Base-by-base conservation (phyloP, 64 coral and sea anemone genomes). In the Platygyra sinensis region DNA sequence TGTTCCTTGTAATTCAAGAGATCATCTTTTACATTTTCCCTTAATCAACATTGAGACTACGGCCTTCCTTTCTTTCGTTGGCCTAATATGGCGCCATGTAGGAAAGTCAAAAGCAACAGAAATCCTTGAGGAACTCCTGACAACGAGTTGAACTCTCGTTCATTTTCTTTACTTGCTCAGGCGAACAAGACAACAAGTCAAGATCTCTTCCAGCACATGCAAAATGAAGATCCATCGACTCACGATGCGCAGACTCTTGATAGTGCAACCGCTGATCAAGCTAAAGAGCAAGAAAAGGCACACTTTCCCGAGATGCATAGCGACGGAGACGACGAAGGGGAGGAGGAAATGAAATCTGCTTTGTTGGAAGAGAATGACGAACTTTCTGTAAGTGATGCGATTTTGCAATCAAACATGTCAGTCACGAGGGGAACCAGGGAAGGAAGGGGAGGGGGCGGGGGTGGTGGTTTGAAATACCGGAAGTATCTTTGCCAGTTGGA, bases 251-350 rank as follows among this genome's bases (percentile, higher is more conserved):
- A 97, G 79, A 93, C 94, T 67, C 91, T 96, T 62, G 97, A 99
- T 42, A 95, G 94, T 95, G 97, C 97, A 79, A 99, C 97, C 59
- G 87, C 91, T 91, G 97, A 99, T 55, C 97, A 99, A 76, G 88
- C 95, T 13, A 76, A 75, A 91, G 79, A 95, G 15, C 90, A 99
- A 64, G 91, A 99, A 11, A 89, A 86, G 52, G 87, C 75, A 79
- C 79, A 79, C 33, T 85, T 93, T 89, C 82, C 88, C 22, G 88
- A 93, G 18, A 27, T 82, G 12, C 46, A 89, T 24, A 93, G 89
- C 30, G 93, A 95, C 2, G 78, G 77, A 36, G 77, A 86, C 62
- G 87, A 92, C 24, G 91, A 87, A 15, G 80, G 94, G n/a, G 72
- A 75, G 15, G 93, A 93, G 30, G 72, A 88, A 82, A 92, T 91